Evolutionary conservation across 2,113 vertebrate species (phyloP).

Genomic region (Phainopepla nitens): DNA sequence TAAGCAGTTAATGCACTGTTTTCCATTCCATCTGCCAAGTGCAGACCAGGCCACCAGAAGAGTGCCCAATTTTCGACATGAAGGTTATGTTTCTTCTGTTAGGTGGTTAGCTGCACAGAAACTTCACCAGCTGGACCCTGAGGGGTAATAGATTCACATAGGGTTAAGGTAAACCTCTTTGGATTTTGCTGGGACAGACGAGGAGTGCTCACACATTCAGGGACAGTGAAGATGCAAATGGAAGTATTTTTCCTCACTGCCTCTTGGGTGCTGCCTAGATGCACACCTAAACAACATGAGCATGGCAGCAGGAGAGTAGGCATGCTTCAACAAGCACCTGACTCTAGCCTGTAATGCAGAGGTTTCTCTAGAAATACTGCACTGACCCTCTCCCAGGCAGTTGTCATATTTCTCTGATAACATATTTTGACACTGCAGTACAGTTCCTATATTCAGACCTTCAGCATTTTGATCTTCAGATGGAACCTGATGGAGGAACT

Average conservation of each 20-base stretch:
- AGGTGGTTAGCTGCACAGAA: not conserved
- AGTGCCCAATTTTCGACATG: not conserved
- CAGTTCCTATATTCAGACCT: not conserved
- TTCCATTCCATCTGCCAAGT: not conserved
- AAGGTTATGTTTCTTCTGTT: not conserved
- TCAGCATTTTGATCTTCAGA: not conserved
- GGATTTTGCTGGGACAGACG: fast-evolving
- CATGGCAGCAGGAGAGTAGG: not conserved
- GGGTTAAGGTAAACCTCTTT: not conserved
- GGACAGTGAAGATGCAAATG: fast-evolving
- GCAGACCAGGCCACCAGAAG: not conserved
- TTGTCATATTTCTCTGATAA: not conserved
- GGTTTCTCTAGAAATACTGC: not conserved
- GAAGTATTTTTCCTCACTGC: not conserved
- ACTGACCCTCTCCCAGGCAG: not conserved
- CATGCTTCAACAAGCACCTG: not conserved
- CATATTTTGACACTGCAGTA: not conserved
- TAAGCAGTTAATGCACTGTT: not conserved
- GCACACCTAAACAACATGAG: not conserved
- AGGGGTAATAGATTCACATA: not conserved
- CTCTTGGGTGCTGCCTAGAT: not conserved
- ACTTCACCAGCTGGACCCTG: not conserved
- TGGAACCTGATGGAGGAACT: not conserved
- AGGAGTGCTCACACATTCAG: not conserved
- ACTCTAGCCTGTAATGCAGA: not conserved